Evolutionary conservation across 2,113 vertebrate genomes (phyloP).

Genomic region (Laterallus jamaicensis): DNA sequence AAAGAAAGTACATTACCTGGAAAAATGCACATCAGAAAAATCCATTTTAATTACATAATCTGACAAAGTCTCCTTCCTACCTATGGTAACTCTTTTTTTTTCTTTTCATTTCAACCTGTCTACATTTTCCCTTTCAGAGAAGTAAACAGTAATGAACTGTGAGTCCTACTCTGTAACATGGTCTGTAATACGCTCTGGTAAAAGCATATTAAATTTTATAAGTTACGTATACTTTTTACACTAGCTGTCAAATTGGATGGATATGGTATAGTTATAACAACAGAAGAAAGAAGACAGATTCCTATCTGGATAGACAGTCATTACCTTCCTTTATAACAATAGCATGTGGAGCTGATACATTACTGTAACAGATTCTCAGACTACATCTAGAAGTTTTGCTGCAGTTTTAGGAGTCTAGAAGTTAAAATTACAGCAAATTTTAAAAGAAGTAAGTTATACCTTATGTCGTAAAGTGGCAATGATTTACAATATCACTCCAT

Average conservation of each 20-base stretch:
- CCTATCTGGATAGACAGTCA: not conserved
- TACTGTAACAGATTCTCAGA: not conserved
- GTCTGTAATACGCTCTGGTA: not conserved
- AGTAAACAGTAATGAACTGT: not conserved
- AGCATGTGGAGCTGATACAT: not conserved
- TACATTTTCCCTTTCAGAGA: not conserved
- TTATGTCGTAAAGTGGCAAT: not conserved
- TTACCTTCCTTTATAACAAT: not conserved
- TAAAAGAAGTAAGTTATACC: not conserved
- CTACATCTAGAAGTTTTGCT: not conserved
- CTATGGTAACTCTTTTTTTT: not conserved
- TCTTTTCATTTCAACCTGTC: not conserved
- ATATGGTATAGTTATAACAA: not conserved
- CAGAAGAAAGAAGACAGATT: not conserved
- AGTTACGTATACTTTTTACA: slow-evolving; percentile 20
- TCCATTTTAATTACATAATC: not conserved
- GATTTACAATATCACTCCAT: not conserved
- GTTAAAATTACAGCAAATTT: not conserved
- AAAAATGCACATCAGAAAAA: not conserved
- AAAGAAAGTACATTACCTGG: not conserved
- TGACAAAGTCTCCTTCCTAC: not conserved
- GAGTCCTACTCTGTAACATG: not conserved
- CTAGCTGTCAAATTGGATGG: slow-evolving; percentile 4
- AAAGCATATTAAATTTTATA: slow-evolving; percentile 36
- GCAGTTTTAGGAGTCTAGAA: not conserved